phyloP scores from a whole-genome alignment of 2,797 vertebrate genomes.

The Artibeus jamaicensis region DNA sequence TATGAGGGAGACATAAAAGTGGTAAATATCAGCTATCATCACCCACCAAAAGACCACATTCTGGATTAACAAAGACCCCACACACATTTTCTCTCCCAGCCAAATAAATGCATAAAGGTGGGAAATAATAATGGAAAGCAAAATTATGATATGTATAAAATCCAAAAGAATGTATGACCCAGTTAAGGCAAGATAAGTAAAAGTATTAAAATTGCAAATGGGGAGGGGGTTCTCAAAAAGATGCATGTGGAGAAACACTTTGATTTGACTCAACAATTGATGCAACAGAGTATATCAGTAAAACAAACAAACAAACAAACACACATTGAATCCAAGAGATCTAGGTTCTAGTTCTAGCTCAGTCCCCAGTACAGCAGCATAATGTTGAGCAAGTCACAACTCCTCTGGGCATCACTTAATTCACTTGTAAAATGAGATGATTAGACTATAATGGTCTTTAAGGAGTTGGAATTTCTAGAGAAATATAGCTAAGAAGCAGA shows the following conservation, averaged over 20 bases:
- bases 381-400: background rate
- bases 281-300: background rate
- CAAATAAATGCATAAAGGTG: background rate
- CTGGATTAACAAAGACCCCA: background rate
- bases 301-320: background rate
- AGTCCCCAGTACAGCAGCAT: background rate
- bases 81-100: background rate
- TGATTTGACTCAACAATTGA: background rate
- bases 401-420: background rate
- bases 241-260: background rate
- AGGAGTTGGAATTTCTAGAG: slow-evolving; percentile 13
- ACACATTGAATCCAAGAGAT: background rate
- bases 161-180: slow-evolving; percentile 10
- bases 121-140: background rate
- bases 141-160: slow-evolving; percentile 1
- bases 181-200: slow-evolving; percentile 24
- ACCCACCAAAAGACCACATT: slow-evolving; percentile 9
- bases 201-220: slow-evolving; percentile 39
- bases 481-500: slow-evolving; percentile 38
- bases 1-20: background rate
- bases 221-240: background rate
- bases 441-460: background rate
- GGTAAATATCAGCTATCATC: background rate
- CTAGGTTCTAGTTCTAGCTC: background rate
- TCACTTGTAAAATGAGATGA: slow-evolving; percentile 2